These are phyloP conservation scores for Idaea biselata DNA, from an alignment of 2,888 invertebrate genomes.

Conservation along the genomic window DNA sequence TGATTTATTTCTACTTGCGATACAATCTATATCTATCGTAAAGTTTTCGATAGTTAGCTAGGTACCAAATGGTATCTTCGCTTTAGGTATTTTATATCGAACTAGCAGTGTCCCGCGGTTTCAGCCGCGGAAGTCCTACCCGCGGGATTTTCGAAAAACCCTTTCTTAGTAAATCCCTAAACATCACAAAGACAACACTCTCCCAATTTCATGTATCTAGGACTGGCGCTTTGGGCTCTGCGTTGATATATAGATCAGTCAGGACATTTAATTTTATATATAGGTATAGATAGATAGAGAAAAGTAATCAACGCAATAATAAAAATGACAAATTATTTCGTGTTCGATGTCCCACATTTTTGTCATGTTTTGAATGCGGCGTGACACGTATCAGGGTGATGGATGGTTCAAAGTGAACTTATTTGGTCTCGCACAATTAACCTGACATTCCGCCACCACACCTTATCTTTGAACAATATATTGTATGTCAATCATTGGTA, in stretches of 20 bases:
- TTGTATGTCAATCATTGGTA: conserved; percentile 67
- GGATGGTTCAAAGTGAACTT: conserved; percentile 58
- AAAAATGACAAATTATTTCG: conserved; percentile 59
- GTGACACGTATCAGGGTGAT: conserved; percentile 59
- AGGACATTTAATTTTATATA: too few species aligned
- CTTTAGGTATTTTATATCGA: not conserved
- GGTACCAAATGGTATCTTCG: not conserved
- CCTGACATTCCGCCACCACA: conserved; percentile 63
- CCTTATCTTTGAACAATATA: conserved; percentile 67
- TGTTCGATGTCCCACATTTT: conserved; percentile 56
- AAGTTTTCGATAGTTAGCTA: conserved; percentile 23
- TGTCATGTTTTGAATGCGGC: conserved; percentile 48
- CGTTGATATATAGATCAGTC: too few species aligned
- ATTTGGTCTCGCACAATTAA: conserved; percentile 66
- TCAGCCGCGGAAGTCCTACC: too few species aligned
- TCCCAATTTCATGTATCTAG: too few species aligned
- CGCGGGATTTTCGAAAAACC: too few species aligned
- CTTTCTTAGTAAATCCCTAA: too few species aligned
- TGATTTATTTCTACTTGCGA: conserved; percentile 37
- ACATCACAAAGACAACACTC: too few species aligned
- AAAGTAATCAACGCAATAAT: conserved; percentile 25
- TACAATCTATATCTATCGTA: conserved; percentile 17
- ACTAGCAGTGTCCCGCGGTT: too few species aligned
- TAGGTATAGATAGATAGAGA: too few species aligned
- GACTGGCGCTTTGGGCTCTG: too few species aligned